These are phyloP conservation scores for Callionymus lyra DNA, from an alignment of 2,113 vertebrate genomes.

Conservation along the genomic window DNA sequence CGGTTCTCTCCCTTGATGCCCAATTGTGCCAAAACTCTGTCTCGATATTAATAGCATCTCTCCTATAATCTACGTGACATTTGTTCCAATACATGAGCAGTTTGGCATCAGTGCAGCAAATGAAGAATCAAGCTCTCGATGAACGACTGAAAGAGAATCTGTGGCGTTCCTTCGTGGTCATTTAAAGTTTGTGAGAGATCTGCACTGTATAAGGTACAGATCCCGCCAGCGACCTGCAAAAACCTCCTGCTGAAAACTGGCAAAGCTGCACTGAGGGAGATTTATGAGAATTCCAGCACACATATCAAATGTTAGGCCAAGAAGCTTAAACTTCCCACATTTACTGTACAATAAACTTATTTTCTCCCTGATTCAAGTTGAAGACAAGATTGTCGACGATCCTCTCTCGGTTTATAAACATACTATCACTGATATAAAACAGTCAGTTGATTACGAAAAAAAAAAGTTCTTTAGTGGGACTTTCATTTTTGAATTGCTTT, in stretches of 20 bases:
- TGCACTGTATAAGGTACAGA: slow-evolving; percentile 7
- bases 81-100: slow-evolving; percentile 33
- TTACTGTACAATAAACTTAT: slow-evolving; percentile 5
- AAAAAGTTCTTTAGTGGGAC: too few species aligned
- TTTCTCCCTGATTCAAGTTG: too few species aligned
- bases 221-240: slow-evolving; percentile 23
- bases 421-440: too few species aligned
- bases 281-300: slow-evolving; percentile 20
- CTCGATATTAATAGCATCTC: slow-evolving; percentile 63
- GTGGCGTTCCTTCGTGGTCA: slow-evolving; percentile 8
- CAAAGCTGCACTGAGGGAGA: slow-evolving; percentile 25
- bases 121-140: too few species aligned
- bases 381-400: too few species aligned
- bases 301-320: slow-evolving; percentile 22
- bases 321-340: slow-evolving; percentile 20
- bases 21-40: slow-evolving; percentile 48
- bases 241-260: slow-evolving; percentile 7
- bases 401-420: too few species aligned
- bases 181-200: slow-evolving; percentile 25
- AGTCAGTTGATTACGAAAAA: too few species aligned
- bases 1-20: slow-evolving; percentile 43
- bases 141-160: slow-evolving; percentile 3
- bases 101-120: too few species aligned
- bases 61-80: slow-evolving; percentile 52
- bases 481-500: too few species aligned